phyloP scores from a whole-genome alignment of 1,140 invertebrate species.

The Drosophila persimilis region DNA sequence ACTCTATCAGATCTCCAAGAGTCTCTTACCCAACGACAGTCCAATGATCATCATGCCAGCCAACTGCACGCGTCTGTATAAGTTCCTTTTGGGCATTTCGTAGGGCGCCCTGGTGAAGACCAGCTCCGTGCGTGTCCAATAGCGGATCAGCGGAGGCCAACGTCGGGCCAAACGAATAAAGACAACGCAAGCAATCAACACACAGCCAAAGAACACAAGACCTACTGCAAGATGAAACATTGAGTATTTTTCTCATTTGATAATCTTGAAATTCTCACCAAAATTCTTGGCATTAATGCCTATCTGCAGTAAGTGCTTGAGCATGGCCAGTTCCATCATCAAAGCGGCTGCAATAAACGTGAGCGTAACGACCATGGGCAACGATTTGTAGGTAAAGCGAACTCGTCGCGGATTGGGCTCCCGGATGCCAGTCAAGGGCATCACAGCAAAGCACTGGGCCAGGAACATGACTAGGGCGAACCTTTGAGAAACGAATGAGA shows the following conservation, averaged over 20 bases:
- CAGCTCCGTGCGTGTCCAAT: conserved; percentile 66
- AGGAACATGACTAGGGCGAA: conserved; percentile 64
- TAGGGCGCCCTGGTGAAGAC: conserved; percentile 66
- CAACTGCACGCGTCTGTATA: conserved; percentile 55
- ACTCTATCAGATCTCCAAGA: not conserved
- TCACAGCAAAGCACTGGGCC: conserved; percentile 65
- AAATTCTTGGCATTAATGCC: conserved; percentile 75
- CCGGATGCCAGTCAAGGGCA: conserved; percentile 64
- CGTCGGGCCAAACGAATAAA: conserved; percentile 58
- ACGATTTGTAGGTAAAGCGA: conserved; percentile 55
- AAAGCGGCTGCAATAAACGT: conserved; percentile 53
- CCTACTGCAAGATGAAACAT: conserved; percentile 45
- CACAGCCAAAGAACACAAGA: conserved; percentile 62
- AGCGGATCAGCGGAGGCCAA: conserved; percentile 67
- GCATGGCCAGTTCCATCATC: conserved; percentile 41
- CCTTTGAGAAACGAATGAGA: not conserved
- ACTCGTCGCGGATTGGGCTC: conserved; percentile 51
- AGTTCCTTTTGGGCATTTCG: conserved; percentile 44
- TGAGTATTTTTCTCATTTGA: not conserved
- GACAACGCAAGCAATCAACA: conserved; percentile 47
- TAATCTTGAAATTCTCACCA: conserved; percentile 35
- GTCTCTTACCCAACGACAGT: conserved; percentile 45
- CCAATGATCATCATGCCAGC: conserved; percentile 60
- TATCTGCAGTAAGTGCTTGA: conserved; percentile 55
- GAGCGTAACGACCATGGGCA: conserved; percentile 52